Base-by-base conservation (phyloP, 35 echinoderm and acorn worm genomes). In the Acanthaster planci region DNA sequence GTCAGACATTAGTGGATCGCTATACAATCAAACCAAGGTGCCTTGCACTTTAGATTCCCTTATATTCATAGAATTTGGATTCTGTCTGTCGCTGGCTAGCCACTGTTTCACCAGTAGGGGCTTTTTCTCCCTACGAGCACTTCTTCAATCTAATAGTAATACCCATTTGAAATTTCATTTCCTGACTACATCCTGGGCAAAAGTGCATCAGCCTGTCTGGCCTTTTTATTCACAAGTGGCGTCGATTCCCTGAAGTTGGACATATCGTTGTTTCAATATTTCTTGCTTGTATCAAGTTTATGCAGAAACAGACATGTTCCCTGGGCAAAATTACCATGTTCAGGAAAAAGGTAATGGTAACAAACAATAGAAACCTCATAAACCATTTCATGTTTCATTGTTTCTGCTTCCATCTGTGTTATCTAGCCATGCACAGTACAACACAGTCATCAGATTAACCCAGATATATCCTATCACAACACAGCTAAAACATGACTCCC, bases 121-220 rank as follows among this genome's bases (percentile, higher is more conserved):
- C 64, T 72, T 72, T 67, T 72, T 34, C 23, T 72, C 30, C 14
- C 30, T 47, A 4, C 42, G 42, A 6, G 4, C 42, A 47, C 42
- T 67, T 67, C 30, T 30, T 72, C 64, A 31, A 15, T 34, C 15
- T 72, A 72, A 72, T n/a, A n/a, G n/a, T n/a, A n/a, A n/a, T 72
- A 72, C 30, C 64, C 34, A 72, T 72, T 72, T 72, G 26, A 31
- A 72, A 35, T 72, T 72, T 72, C 64, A 72, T 72, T 72, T 72
- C 64, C 64, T 72, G 64, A 72, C 10, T 72, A 72, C 23, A 72
- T 31, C 64, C 64, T 35, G 4, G 34, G 15, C 26, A 72, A 72
- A 26, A 72, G 64, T 72, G 64, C 64, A 26, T 72, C 29, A 26
- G 64, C 23, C 64, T 72, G 21, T 34, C 64, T 10, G 34, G 34